These are phyloP conservation scores for Tetrax tetrax DNA, from an alignment of 2,113 vertebrate species.

Conservation along the genomic window DNA sequence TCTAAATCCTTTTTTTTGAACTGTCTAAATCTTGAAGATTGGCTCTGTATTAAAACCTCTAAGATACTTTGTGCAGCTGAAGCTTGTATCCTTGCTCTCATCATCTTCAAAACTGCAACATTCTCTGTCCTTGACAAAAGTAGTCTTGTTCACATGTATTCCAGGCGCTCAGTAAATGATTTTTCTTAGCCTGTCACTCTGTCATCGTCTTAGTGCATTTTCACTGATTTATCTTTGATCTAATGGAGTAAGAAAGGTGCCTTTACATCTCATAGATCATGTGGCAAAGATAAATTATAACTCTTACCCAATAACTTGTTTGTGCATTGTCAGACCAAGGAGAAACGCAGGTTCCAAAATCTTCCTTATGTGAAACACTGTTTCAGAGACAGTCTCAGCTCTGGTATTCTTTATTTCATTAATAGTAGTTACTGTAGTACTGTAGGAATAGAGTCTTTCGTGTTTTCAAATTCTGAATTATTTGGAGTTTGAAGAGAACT, in stretches of 20 bases:
- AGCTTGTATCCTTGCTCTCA: slow-evolving; percentile 18
- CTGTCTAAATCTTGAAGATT: slow-evolving; percentile 51
- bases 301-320: background rate
- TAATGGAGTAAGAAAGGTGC: slow-evolving; percentile 32
- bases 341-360: background rate
- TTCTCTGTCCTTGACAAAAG: slow-evolving; percentile 52
- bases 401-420: background rate
- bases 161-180: slow-evolving; percentile 44
- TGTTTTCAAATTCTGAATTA: background rate
- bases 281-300: background rate
- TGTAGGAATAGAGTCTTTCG: background rate
- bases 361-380: background rate
- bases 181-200: slow-evolving; percentile 45
- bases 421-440: background rate
- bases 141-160: slow-evolving; percentile 37
- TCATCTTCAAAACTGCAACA: background rate
- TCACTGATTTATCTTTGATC: slow-evolving; percentile 21
- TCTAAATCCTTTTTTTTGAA: slow-evolving; percentile 34
- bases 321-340: background rate
- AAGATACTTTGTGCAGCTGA: slow-evolving; percentile 19
- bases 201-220: slow-evolving; percentile 19
- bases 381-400: background rate
- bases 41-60: slow-evolving; percentile 42
- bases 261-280: background rate
- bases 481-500: background rate